phyloP scores from a whole-genome alignment of 2,797 vertebrate species.

The Rhinogobio ventralis region DNA sequence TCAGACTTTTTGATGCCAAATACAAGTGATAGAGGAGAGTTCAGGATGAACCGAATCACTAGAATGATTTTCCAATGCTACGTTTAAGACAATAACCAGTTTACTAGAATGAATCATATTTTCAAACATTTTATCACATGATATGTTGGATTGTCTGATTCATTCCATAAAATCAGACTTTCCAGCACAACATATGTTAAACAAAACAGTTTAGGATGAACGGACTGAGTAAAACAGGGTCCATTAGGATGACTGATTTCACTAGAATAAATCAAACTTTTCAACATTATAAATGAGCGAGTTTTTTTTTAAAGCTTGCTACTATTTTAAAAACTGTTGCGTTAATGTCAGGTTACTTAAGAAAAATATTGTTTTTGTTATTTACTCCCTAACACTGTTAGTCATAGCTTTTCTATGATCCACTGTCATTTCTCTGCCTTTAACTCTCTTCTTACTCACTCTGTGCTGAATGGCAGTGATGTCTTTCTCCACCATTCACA shows the following conservation, averaged over 20 bases:
- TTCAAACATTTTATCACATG: background rate
- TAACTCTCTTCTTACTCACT: conserved; percentile 33
- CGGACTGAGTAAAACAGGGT: background rate
- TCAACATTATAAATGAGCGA: background rate
- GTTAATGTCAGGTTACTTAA: background rate
- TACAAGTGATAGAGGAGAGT: background rate
- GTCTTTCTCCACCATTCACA: conserved; percentile 65
- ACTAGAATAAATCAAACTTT: background rate
- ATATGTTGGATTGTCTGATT: background rate
- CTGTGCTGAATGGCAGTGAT: conserved; percentile 62
- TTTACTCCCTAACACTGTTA: background rate
- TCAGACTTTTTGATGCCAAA: background rate
- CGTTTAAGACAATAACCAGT: background rate
- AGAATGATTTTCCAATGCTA: background rate
- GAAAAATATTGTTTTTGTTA: background rate
- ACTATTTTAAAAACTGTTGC: background rate
- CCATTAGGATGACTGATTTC: background rate
- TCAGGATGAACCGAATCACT: background rate
- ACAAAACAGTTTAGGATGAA: background rate
- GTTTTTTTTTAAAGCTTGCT: background rate
- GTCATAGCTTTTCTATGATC: background rate
- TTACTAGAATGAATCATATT: background rate
- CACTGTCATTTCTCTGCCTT: background rate
- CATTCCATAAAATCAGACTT: background rate
- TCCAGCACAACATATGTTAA: background rate